These are phyloP conservation scores for Zele albiditarsus DNA, from an alignment of 2,888 invertebrate species.

Conservation along the genomic window DNA sequence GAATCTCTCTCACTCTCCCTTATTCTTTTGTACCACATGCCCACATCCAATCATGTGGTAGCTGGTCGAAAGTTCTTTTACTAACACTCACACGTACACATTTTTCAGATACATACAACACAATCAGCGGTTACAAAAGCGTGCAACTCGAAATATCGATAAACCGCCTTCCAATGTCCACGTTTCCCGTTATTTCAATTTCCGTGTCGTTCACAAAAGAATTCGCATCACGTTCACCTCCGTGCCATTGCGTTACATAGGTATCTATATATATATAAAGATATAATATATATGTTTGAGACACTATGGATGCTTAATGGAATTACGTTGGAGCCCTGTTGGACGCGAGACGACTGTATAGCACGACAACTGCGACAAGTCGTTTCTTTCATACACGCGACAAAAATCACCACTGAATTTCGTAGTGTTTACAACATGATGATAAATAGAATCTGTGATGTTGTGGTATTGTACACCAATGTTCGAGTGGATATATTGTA, in stretches of 20 bases:
- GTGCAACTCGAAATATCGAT: slow-evolving; percentile 41
- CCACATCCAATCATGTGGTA: slow-evolving; percentile 18
- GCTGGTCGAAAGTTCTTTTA: not conserved
- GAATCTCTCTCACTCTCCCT: slow-evolving; percentile 11
- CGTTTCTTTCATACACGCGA: not conserved
- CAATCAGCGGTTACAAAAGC: slow-evolving; percentile 41
- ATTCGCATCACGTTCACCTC: slow-evolving; percentile 41
- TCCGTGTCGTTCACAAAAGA: slow-evolving; percentile 37
- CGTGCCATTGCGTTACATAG: slow-evolving; percentile 31
- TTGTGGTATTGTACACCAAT: not conserved
- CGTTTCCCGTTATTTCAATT: slow-evolving; percentile 41
- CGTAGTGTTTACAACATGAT: not conserved
- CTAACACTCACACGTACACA: slow-evolving; percentile 13
- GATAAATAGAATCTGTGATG: not conserved
- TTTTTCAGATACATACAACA: slow-evolving; percentile 26
- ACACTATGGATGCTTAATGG: slow-evolving; percentile 25
- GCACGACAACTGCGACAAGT: not conserved
- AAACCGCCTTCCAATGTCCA: slow-evolving; percentile 36
- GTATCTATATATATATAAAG: not conserved
- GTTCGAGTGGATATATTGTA: no score
- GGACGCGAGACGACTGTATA: not conserved
- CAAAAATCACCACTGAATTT: not conserved
- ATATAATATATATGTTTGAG: not conserved
- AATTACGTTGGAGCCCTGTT: slow-evolving; percentile 23
- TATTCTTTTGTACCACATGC: slow-evolving; percentile 14